Conservation (phyloP, 2,113 vertebrate species). For the Andinoacara biseriatus region DNA sequence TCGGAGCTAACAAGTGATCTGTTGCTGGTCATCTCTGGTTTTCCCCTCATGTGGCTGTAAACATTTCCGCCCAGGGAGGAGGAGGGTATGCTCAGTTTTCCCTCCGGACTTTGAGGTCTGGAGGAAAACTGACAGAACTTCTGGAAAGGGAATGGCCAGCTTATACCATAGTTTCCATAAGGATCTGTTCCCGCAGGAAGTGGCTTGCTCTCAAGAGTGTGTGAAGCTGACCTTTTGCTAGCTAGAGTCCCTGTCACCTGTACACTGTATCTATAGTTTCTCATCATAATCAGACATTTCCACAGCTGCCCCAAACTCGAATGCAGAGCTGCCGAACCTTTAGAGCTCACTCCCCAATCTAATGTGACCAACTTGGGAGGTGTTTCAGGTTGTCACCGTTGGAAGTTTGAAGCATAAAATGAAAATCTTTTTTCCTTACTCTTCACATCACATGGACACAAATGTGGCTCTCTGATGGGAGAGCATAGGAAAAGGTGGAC, state of each 20-base stretch:
- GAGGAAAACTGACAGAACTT: conserved; percentile 58
- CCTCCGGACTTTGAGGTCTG: conserved; percentile 64
- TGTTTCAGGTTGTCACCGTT: conserved; percentile 79
- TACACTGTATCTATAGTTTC: conserved; percentile 63
- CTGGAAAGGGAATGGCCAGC: conserved; percentile 50
- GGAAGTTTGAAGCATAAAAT: conserved; percentile 75
- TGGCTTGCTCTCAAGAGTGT: conserved; percentile 64
- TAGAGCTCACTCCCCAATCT: conserved; percentile 62
- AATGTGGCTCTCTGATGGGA: conserved; percentile 71
- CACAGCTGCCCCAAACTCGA: conserved; percentile 71
- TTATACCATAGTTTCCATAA: conserved; percentile 67
- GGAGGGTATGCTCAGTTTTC: conserved; percentile 62
- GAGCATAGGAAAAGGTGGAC: conserved; percentile 76
- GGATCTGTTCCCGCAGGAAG: conserved; percentile 71
- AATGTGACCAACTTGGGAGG: conserved; percentile 64
- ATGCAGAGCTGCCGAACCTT: conserved; percentile 68
- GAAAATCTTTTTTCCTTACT: conserved; percentile 53
- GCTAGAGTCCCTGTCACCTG: conserved; percentile 67
- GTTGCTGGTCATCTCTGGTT: conserved; percentile 58
- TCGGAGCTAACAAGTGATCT: conserved; percentile 30
- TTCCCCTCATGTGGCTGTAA: conserved; percentile 59
- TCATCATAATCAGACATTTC: conserved; percentile 75
- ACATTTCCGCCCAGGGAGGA: conserved; percentile 50
- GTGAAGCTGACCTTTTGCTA: conserved; percentile 69
- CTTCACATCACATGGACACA: conserved; percentile 64